Evolutionary conservation across 1,140 invertebrate species (phyloP), one percentile per base, ranked within the genome.

Genomic region (Physella acuta): DNA sequence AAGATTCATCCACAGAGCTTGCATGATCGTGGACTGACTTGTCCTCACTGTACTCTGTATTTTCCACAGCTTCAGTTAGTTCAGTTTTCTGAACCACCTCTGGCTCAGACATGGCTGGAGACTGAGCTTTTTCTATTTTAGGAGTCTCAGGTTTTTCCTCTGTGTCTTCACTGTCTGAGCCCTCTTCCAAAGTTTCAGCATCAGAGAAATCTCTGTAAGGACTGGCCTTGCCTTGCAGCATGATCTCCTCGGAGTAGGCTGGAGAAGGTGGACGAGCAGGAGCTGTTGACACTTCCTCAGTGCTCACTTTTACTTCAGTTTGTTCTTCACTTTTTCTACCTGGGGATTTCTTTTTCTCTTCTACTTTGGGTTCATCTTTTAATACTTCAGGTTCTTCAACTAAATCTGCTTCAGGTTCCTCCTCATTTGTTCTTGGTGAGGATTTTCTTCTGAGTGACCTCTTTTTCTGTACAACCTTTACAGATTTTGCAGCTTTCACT

Each of bases 161-260:
- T 49, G 49, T 16, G 34, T 69, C 66, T 17, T 60, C 70, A 26
- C 34, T 30, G n/a, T 62, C 44, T 1, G 56, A 11, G 8, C 55
- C 59, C 36, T 71, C 69, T 14, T 71, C 70, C 26, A 65, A 37
- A 24, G 68, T 37, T 4, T 71, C 66, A 33, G 66, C 56, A 60
- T 74, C 65, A 51, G 66, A 68, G 30, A 69, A 74, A 39, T 73
- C 69, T 20, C 72, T 65, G 39, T 71, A 73, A 17, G 68, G 72
- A 39, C 72, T 73, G 20, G 66, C 68, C 3, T 62, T 65, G 5
- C 71, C 71, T 33, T 73, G 71, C 0, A 68, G 67, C 71, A 73
- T 73, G 55, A 64, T 55, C 63, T 73, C 71, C 16, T 68, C 66
- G 1, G 67, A 70, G 17, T 64, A 68, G 11, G 63, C 44, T 20